These are phyloP conservation scores for Cephalotes varians DNA, from an alignment of 2,888 invertebrate genomes.

Conservation along the genomic window DNA sequence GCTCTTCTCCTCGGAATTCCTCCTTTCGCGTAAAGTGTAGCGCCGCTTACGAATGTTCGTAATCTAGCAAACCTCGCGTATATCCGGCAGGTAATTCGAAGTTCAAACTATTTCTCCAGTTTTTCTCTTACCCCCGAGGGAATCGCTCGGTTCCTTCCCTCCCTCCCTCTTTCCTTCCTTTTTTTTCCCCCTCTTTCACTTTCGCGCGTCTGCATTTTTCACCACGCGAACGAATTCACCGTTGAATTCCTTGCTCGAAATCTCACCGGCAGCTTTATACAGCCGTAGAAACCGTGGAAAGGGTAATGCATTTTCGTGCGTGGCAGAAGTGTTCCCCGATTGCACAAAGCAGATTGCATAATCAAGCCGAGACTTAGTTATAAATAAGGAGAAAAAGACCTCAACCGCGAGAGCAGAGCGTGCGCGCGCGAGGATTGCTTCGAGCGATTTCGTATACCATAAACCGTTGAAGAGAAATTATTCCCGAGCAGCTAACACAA, in stretches of 20 bases:
- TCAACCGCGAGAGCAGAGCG: neutral
- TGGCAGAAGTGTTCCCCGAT: constrained; percentile 47
- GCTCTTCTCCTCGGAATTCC: neutral
- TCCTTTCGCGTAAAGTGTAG: constrained; percentile 24
- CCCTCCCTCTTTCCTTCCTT: neutral
- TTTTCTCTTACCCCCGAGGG: constrained; percentile 26
- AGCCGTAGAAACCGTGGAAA: constrained; percentile 14
- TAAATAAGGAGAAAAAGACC: constrained; percentile 38
- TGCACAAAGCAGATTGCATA: constrained; percentile 56
- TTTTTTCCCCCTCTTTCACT: constrained; percentile 26
- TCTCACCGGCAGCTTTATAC: constrained; percentile 50
- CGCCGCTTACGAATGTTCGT: constrained; percentile 43
- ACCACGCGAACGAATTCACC: constrained; percentile 35
- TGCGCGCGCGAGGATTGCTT: constrained; percentile 17
- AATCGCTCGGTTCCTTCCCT: neutral
- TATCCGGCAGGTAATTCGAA: constrained; percentile 56
- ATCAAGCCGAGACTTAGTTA: constrained; percentile 49
- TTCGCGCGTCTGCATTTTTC: constrained; percentile 55
- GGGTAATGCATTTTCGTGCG: constrained; percentile 49
- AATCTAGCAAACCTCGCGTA: constrained; percentile 50
- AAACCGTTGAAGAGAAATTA: constrained; percentile 24
- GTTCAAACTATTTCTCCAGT: constrained; percentile 53
- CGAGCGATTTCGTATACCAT: constrained; percentile 24
- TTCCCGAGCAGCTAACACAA: constrained; percentile 1
- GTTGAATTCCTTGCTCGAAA: constrained; percentile 52